Evolutionary conservation across 2,888 invertebrate genomes (phyloP), one percentile per base, ranked within the genome.

Genomic region (Conus canariensis): DNA sequence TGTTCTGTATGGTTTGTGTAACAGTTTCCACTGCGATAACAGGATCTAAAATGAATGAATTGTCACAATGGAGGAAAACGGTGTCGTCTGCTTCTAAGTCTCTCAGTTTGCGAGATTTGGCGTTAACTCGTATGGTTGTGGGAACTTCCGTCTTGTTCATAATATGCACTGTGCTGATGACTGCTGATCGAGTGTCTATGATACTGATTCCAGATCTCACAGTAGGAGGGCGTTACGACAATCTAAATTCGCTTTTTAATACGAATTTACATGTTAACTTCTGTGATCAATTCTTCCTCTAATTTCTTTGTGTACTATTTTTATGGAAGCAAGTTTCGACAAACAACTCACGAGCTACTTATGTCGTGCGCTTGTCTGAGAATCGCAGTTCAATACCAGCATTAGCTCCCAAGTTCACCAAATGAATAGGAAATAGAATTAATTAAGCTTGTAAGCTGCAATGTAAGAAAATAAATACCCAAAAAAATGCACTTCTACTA

Each of bases 121-220:
- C 67, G 30, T 12, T 67, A 14, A 60, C 30, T 67, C 67, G 86
- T 25, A 60, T 86, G 86, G 19, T 83, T 7, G 82, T 83, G 16
- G 82, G 82, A 19, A 83, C 82, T 58, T 83, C 82, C 56, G 58
- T 86, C 60, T 56, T 90, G 45, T 90, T 80, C 80, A 25, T 90
- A 14, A 60, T 74, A 16, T 80, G 85, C 77, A 59, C 58, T 22
- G 22, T 90, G 25, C 86, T 64, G 14, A 16, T 59, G 19, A 56
- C 80, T 30, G 45, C 77, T 56, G 59, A 67, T 22, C 82, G 77
- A 30, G 82, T 9, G 56, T 56, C 19, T 16, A 22, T 83, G 58
- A 7, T 83, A 7, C 19, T 83, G 19, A 8, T 58, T 58, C 82
- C 82, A 8, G 82, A 83, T 6, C 7, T 83, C 7, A 83, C 58